phyloP scores from a whole-genome alignment of 2,888 invertebrate genomes.

The Portevinia maculata region DNA sequence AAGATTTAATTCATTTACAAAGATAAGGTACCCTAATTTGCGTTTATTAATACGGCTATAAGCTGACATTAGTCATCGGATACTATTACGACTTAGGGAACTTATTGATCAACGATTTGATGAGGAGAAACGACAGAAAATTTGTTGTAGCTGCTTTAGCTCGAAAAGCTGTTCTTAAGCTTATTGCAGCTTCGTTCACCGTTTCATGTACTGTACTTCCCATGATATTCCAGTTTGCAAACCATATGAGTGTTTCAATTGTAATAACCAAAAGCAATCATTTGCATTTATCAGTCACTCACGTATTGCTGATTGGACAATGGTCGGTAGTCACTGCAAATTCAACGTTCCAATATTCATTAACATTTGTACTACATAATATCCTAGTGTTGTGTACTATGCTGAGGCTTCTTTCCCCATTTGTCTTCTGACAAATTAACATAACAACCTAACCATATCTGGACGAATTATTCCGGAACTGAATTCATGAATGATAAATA shows the following conservation, averaged over 20 bases:
- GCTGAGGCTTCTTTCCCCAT: slow-evolving; percentile 30
- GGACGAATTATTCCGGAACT: slow-evolving; percentile 65
- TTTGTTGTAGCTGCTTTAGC: no score
- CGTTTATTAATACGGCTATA: no score
- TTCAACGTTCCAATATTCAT: slow-evolving; percentile 13
- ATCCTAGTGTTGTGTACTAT: no score
- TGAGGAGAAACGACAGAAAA: no score
- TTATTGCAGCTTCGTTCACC: no score
- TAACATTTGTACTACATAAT: background rate
- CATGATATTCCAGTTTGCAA: background rate
- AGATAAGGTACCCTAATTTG: no score
- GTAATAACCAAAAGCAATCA: background rate
- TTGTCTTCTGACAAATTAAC: slow-evolving; percentile 71
- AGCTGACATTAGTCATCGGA: no score
- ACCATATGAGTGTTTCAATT: background rate
- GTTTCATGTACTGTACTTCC: no score
- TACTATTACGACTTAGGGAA: no score
- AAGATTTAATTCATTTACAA: no score
- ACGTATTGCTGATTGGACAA: slow-evolving; percentile 35
- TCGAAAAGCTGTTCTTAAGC: no score
- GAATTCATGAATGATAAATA: slow-evolving; percentile 73
- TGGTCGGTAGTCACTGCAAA: background rate
- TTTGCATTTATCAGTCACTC: slow-evolving; percentile 25
- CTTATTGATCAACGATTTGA: no score
- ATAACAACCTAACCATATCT: slow-evolving; percentile 65